A percentile compares a stretch with the other conserved stretches of the same genome.
Evolutionary conservation across 53 echinoderm and acorn worm genomes (phyloP).

Genomic region (Apostichopus leukothele): DNA sequence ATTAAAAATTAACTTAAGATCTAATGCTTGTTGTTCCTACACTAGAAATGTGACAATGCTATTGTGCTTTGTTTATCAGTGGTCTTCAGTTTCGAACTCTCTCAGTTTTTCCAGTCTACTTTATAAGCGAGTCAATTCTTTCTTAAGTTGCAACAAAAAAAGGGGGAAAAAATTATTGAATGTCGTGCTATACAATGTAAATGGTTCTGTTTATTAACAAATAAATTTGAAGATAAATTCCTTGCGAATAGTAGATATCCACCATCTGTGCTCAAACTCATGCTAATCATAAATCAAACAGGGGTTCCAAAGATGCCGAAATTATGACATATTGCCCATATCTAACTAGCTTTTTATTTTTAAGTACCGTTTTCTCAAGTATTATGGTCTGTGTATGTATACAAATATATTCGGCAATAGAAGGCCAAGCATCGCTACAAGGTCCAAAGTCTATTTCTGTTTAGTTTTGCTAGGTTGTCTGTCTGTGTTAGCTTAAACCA

Average conservation of each 20-base stretch:
- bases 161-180: too few species aligned
- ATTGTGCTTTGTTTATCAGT: too few species aligned
- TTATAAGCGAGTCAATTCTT: too few species aligned
- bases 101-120: too few species aligned
- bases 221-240: background rate
- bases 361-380: background rate
- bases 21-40: too few species aligned
- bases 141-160: too few species aligned
- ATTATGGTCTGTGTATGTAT: background rate
- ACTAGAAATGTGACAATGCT: too few species aligned
- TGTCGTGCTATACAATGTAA: too few species aligned
- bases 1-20: too few species aligned
- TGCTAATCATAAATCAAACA: conserved; percentile 20
- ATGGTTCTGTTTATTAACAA: too few species aligned
- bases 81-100: too few species aligned
- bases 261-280: background rate
- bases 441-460: conserved; percentile 5
- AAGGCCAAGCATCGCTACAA: background rate
- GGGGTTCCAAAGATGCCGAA: conserved; percentile 1
- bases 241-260: background rate
- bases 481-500: background rate
- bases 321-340: conserved; percentile 40
- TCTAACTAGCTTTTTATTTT: conserved; percentile 14
- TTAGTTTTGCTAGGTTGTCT: background rate
- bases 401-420: conserved; percentile 2